A percentile compares a stretch with the other conserved stretches of the same genome.
These are phyloP conservation scores for Eubucco bourcierii DNA, from an alignment of 2,113 vertebrate species.

Conservation along the genomic window DNA sequence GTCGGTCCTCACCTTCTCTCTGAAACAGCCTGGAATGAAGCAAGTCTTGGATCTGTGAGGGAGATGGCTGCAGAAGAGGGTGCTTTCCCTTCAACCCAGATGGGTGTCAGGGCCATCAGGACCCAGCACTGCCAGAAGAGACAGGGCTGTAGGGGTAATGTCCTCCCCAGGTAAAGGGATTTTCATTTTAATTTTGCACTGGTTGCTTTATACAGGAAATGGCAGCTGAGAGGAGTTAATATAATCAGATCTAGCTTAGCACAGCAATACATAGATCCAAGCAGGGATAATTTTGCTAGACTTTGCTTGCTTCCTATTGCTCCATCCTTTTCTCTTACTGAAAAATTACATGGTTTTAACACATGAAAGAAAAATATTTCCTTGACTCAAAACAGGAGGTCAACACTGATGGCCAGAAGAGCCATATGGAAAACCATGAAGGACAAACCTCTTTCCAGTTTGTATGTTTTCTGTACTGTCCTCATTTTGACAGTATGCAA, in stretches of 20 bases:
- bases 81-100: neutral
- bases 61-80: neutral
- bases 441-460: neutral
- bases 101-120: neutral
- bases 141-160: neutral
- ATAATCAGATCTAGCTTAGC: slow-evolving; percentile 14
- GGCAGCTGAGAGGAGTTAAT: neutral
- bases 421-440: neutral
- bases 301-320: neutral
- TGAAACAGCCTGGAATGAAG: neutral
- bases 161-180: neutral
- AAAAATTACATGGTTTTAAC: neutral
- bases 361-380: neutral
- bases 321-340: neutral
- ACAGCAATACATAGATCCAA: neutral
- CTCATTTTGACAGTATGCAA: fast-evolving
- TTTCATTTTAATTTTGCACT: slow-evolving; percentile 32
- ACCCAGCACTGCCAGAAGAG: neutral
- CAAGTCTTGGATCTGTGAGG: neutral
- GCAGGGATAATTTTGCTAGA: neutral
- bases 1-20: neutral
- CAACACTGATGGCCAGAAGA: neutral
- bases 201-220: slow-evolving; percentile 59
- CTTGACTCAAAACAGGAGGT: neutral
- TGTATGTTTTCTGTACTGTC: fast-evolving